Evolutionary conservation across 2,888 invertebrate genomes (phyloP), one percentile per base, ranked within the genome.

Genomic region (Phoenoteleia sp.): DNA sequence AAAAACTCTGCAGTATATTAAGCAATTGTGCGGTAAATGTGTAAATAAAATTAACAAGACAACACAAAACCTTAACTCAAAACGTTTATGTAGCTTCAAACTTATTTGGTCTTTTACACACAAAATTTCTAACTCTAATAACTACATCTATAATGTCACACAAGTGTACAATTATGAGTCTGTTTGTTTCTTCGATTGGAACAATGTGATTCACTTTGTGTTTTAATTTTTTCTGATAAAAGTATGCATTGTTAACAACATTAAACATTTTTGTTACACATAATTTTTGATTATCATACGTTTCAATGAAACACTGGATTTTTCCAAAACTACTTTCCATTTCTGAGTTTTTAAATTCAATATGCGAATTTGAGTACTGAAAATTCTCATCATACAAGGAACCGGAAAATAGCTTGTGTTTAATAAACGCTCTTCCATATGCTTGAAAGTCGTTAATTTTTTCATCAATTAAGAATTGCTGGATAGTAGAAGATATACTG

Each of bases 271-370:
- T n/a, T 3, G 15, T 25, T n/a, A 52, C 25, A 52, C 52, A 52
- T 23, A 52, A n/a, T n/a, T n/a, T n/a, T n/a, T n/a, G n/a, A n/a
- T n/a, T n/a, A n/a, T n/a, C n/a, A n/a, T n/a, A n/a, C 19, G 47
- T 47, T 52, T 25, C 52, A n/a, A 52, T 25, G n/a, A 52, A 52
- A 52, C 23, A 52, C 23, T 25, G 15, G 19, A 47, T 52, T 52
- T 15, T 52, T 5, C 52, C 52, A 27, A n/a, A 52, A 27, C 6
- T 3, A 25, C 13, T 25, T 25, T 52, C 23, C 11, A 2, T 11
- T 2, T 23, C 23, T n/a, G 13, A 13, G 15, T 52, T 52, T 23
- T 52, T 27, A 52, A 52, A 52, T n/a, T 25, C 13, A 25, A 52
- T 27, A 52, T 25, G 25, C 11, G 52, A 52, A 52, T 52, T 47